A percentile compares a stretch with the other conserved stretches of the same genome.
Evolutionary conservation across 2,888 invertebrate species (phyloP).

Genomic region (Amiota communis): DNA sequence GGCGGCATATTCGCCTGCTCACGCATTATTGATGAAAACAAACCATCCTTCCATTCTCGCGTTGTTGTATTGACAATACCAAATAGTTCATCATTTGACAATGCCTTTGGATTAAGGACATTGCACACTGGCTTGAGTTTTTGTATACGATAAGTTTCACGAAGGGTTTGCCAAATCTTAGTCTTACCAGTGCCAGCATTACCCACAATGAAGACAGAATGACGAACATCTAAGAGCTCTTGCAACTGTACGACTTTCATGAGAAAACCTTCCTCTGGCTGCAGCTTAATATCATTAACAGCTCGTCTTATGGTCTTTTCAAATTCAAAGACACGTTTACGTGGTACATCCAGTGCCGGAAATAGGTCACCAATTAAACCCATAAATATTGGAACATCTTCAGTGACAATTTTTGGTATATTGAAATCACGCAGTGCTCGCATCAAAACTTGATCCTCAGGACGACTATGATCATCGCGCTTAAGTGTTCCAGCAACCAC

Average conservation of each 20-base stretch:
- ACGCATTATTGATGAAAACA: constrained; percentile 94
- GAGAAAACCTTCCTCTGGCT: constrained; percentile 92
- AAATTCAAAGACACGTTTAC: constrained; percentile 89
- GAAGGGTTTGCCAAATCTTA: constrained; percentile 93
- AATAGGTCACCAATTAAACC: constrained; percentile 95
- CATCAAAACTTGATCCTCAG: constrained; percentile 97
- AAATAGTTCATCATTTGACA: constrained; percentile 95
- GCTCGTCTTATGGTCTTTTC: constrained; percentile 87
- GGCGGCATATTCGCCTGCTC: constrained; percentile 92
- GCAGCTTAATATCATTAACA: constrained; percentile 87
- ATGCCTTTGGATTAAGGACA: constrained; percentile 93
- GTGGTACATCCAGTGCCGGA: constrained; percentile 92
- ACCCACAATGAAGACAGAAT: constrained; percentile 92
- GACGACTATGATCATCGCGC: constrained; percentile 83
- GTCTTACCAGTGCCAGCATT: constrained; percentile 94
- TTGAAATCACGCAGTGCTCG: constrained; percentile 95
- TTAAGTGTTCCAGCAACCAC: constrained; percentile 96
- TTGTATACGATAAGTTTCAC: constrained; percentile 80
- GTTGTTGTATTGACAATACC: constrained; percentile 95
- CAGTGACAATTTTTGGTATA: constrained; percentile 94
- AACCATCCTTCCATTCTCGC: constrained; percentile 92
- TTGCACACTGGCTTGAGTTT: constrained; percentile 86
- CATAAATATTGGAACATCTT: constrained; percentile 94
- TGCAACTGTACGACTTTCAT: constrained; percentile 93
- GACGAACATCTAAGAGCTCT: constrained; percentile 93